Evolutionary conservation across 2,888 invertebrate genomes (phyloP), one percentile per base, ranked within the genome.

Genomic region (Anoplius nigerrimus): DNA sequence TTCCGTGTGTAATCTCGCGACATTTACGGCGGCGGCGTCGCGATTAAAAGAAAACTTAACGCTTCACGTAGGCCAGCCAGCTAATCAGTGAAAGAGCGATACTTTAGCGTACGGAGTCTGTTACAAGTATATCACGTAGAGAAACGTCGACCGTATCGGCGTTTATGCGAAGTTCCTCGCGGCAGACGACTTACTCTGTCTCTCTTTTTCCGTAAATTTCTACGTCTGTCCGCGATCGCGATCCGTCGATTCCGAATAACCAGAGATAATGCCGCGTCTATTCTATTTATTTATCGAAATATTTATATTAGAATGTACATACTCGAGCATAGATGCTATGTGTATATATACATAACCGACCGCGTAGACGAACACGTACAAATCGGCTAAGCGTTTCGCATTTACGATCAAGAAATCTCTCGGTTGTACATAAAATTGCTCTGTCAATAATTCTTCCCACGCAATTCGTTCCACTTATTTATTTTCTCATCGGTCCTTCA

Each of bases 281-380:
- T n/a, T 63, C 54, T 79, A 80, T 73, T 79, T 81, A 80, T 81
- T 81, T 81, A 81, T 71, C 64, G 66, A 70, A 71, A 42, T 80
- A 80, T 81, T 81, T 78, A 78, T 78, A 74, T 62, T 72, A 73
- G 64, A 68, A 52, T 72, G 66, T 74, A 74, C 53, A 66, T 70
- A 72, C 4, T 52, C 24, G 51, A 48, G 56, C 22, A 62, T 48
- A 54, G 4, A 24, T 51, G 45, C 59, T 56, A 48, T 69, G 51
- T 70, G 22, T 65, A 58, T 69, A 64, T 18, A 68, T 45, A 21
- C 60, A 52, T 70, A 53, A 56, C 34, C 27, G 59, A 51, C 45
- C 52, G 45, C 57, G 55, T 57, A 55, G 65, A 24, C 57, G 27
- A 22, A n/a, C n/a, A 18, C 16, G 20, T 20, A 11, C 27, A 18